Evolutionary conservation across 2,888 invertebrate genomes (phyloP), one percentile per base, ranked within the genome.

Genomic region (Branchellion lobata): DNA sequence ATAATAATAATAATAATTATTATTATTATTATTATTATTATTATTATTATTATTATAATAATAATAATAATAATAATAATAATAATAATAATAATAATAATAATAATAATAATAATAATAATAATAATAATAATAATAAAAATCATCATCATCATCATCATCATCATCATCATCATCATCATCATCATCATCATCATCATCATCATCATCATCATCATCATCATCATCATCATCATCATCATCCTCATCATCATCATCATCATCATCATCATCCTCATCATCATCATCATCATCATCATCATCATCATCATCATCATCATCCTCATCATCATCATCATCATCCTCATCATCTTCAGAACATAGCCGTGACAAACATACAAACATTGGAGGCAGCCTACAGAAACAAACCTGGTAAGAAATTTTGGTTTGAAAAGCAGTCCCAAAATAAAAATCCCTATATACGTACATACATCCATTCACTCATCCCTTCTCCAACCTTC

Each of bases 281-380:
- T 79, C 72, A 57, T 79, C 79, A 61, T 72, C 51, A 0, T 57
- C 53, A 31, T 61, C 73, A 57, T 57, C 57, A 53, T 53, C 57
- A 18, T 79, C 73, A 31, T 79, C 36, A 34, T 61, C 78, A 78
- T 78, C 53, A 47, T 78, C 71, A 18, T 78, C 78, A 71, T 78
- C 47, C 5, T 5, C 40, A 40, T 40, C 40, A 40, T 40, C 40
- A 40, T 40, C 40, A 40, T 40, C 40, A 69, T 40, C 51, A 65
- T 18, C 65, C 24, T 65, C 65, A 65, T 18, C 65, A 3, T 18
- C 65, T 5, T 2, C 40, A 78, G 77, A 77, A 82, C 61, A 79
- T 83, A n/a, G 74, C 83, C 21, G 75, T 83, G 27, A 83, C 83
- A 24, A 83, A 83, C 72, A 81, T 83, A 57, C 83, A 83, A 76